Conservation (phyloP, 2,888 invertebrate species). For the Lepidochrysops patricia region DNA sequence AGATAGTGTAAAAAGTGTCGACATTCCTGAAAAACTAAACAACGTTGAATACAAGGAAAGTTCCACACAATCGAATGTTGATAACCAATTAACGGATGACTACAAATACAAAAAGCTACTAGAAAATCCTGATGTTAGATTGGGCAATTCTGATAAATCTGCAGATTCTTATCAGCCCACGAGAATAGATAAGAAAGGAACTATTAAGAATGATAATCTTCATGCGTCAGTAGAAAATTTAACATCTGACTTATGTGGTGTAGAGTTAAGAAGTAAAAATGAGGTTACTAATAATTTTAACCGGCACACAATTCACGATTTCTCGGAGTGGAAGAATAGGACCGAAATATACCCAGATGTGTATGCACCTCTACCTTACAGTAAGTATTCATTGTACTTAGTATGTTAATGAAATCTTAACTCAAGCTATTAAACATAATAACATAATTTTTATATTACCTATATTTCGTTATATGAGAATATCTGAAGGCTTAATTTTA, state of each 20-base stretch:
- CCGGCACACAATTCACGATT: constrained; percentile 56
- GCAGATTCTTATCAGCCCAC: neutral
- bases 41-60: constrained; percentile 4
- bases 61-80: neutral
- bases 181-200: neutral
- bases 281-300: constrained; percentile 27
- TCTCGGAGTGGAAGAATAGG: constrained; percentile 58
- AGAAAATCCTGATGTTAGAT: constrained; percentile 24
- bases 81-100: constrained; percentile 46
- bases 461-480: too few species aligned
- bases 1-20: constrained; percentile 48
- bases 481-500: too few species aligned
- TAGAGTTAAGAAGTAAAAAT: neutral
- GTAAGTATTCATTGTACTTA: constrained; percentile 70
- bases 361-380: constrained; percentile 84
- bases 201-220: neutral
- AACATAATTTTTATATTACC: too few species aligned
- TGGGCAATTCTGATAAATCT: constrained; percentile 12
- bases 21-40: constrained; percentile 26
- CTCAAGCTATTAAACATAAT: neutral
- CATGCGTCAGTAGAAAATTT: constrained; percentile 3
- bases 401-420: too few species aligned
- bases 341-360: constrained; percentile 79
- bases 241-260: neutral
- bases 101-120: constrained; percentile 50